Base-by-base conservation (phyloP, 2,797 vertebrate species). In the Chelidonichthys spinosus region DNA sequence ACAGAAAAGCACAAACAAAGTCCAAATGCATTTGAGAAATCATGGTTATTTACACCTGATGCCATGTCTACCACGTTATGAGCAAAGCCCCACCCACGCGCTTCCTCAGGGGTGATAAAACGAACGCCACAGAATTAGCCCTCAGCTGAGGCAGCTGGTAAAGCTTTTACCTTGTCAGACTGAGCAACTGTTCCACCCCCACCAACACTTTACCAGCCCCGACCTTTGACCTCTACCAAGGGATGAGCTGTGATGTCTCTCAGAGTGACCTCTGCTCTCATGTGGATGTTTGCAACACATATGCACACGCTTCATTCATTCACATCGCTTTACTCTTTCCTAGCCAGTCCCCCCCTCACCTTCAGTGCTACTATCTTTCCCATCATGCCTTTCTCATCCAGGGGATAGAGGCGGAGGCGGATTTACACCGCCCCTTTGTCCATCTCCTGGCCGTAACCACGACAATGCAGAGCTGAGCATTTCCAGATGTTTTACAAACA, bases 171-270 rank as follows among this genome's bases (percentile, higher is more conserved):
- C 35, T 0, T 66, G 75, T 76, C 68, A 70, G 60, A 33, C 49
- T 10, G 33, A 81, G 46, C 52, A 66, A 67, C 65, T 63, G 47
- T 18, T 65, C 49, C 55, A 63, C 75, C 82, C 69, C 83, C 83
- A 58, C 18, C 46, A 32, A 76, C 65, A 62, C 64, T 65, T 75
- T 75, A 77, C 61, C 36, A 35, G 36, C 44, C 18, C 37, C 53
- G 81, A 87, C 75, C 84, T 83, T 68, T 76, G 74, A 89, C 76
- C 78, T 78, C 67, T 54, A 42, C 15, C 42, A 76, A 49, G 39
- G 50, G 76, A 84, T 55, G 80, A 85, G 76, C 74, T 62, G 47
- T 1, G 8, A 60, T 50, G 71, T 64, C 64, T 72, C 35, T 59
- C 56, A 50, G 44, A 13, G 33, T 54, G 53, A 81, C 53, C 75